Evolutionary conservation across 2,888 invertebrate species (phyloP), one percentile per base, ranked within the genome.

Genomic region (Ligdia adustata): DNA sequence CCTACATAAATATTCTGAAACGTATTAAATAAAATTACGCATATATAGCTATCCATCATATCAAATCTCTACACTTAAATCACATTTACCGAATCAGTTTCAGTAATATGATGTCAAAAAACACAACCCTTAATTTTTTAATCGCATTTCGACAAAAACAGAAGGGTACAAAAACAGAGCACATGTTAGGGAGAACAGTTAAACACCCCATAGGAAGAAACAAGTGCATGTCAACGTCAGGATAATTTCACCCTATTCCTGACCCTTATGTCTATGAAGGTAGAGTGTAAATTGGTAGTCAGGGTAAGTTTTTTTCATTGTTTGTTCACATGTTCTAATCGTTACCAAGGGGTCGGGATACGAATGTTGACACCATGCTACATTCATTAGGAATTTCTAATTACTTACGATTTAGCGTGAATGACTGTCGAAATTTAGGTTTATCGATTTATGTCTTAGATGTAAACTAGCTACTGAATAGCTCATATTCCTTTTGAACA

Each of bases 311-410:
- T 43, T 3, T 64, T 66, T 58, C 69, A 72, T 62, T 86, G 75
- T 86, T 87, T 85, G 76, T 75, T 86, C 87, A 87, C 80, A 82
- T 87, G 87, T 79, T 71, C 64, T 79, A 40, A n/a, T n/a, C 22
- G 26, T 29, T 28, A 20, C 68, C 60, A 55, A 73, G 69, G 78
- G 80, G 83, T 32, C 35, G 18, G 1, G 18, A 12, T 16, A 20
- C 11, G 26, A 34, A 40, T 40, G 28, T 46, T 34, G 33, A 42
- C 33, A 42, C 27, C 20, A 31, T 34, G 31, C 20, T 39, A 32
- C 11, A 9, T 9, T 28, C 11, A 40, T 27, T 40, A 34, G 39
- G 40, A 15, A 46, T 46, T 16, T 13, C 5, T 46, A 40, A 35
- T 46, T 35, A 39, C 13, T 12, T 28, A 4, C 3, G 12, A 4